Evolutionary conservation across 2,797 vertebrate species (phyloP).

Genomic region (Acanthurus tractus): DNA sequence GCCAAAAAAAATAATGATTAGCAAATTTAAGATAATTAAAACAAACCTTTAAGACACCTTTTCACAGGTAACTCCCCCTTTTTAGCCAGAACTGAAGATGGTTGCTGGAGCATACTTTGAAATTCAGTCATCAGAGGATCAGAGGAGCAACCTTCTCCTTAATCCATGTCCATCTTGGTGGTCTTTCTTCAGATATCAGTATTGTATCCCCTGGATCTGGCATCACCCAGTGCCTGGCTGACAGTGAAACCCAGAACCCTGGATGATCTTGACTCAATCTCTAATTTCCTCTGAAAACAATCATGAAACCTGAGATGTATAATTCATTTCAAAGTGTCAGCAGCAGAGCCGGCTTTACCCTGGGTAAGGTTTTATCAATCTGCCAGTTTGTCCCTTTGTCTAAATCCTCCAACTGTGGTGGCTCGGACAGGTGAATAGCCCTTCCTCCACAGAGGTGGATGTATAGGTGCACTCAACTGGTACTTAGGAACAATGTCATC

Average conservation of each 20-base stretch:
- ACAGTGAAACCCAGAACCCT: constrained; percentile 33
- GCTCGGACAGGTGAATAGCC: constrained; percentile 64
- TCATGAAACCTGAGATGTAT: constrained; percentile 55
- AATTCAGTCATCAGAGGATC: constrained; percentile 17
- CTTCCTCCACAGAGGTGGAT: constrained; percentile 45
- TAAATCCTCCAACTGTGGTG: constrained; percentile 34
- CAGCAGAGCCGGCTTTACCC: constrained; percentile 19
- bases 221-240: background rate
- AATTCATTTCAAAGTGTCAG: constrained; percentile 49
- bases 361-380: constrained; percentile 39
- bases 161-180: constrained; percentile 4
- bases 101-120: constrained; percentile 30
- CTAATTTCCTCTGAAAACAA: constrained; percentile 64
- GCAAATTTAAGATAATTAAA: background rate
- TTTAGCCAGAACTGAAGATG: constrained; percentile 6
- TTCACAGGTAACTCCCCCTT: background rate
- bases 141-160: constrained; percentile 7
- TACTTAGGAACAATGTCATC: constrained; percentile 82
- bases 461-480: constrained; percentile 74
- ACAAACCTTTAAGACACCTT: constrained; percentile 5
- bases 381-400: constrained; percentile 48
- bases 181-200: constrained; percentile 24
- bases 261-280: constrained; percentile 60
- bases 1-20: background rate
- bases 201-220: constrained; percentile 20